phyloP scores from a whole-genome alignment of 2,113 vertebrate species.

The Centropristis striata region DNA sequence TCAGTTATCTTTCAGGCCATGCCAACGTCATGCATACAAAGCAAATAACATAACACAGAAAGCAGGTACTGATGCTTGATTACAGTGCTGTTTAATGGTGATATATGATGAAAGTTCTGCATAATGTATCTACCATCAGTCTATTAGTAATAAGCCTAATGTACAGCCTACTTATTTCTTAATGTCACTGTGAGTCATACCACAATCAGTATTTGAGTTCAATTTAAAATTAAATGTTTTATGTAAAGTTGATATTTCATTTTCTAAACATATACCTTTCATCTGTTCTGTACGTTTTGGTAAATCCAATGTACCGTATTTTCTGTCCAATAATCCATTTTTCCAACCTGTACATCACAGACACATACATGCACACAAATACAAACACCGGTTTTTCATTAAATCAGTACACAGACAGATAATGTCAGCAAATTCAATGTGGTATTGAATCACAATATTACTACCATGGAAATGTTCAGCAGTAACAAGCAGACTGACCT shows the following conservation, averaged over 20 bases:
- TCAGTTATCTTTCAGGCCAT: constrained; percentile 50
- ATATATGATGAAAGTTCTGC: constrained; percentile 14
- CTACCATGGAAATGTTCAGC: constrained; percentile 20
- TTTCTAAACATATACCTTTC: constrained; percentile 87
- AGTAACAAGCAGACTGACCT: constrained; percentile 87
- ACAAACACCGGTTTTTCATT: constrained; percentile 61
- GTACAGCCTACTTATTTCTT: neutral
- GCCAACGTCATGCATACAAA: constrained; percentile 65
- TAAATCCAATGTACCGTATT: constrained; percentile 92
- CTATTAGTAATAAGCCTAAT: neutral
- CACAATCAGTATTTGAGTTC: constrained; percentile 1
- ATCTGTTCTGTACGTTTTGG: constrained; percentile 91
- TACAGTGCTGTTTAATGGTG: neutral
- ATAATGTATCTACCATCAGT: neutral
- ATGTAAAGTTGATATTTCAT: constrained; percentile 7
- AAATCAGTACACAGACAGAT: constrained; percentile 26
- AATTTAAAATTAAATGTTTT: constrained; percentile 8
- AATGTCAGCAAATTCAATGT: constrained; percentile 52
- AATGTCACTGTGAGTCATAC: constrained; percentile 1
- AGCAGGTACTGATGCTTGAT: constrained; percentile 22
- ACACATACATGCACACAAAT: constrained; percentile 68
- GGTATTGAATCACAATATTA: constrained; percentile 26
- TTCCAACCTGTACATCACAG: constrained; percentile 90
- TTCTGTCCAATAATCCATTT: constrained; percentile 91
- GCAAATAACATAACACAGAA: constrained; percentile 38